Percentiles rank a stretch among this genome's conserved stretches.
phyloP scores from a whole-genome alignment of 1,140 invertebrate genomes.

The Hesperophylax magnus region DNA sequence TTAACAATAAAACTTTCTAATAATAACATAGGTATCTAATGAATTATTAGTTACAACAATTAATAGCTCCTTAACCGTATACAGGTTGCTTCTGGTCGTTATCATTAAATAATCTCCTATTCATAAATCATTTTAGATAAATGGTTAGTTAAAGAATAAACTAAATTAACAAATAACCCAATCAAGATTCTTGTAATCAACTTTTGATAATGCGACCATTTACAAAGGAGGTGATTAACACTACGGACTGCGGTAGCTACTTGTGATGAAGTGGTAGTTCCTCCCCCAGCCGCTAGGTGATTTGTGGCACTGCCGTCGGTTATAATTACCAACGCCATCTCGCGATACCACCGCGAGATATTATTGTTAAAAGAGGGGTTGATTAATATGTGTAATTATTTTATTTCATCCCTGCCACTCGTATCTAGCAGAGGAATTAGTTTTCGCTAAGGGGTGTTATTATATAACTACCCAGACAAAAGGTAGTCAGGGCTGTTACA shows the following conservation, averaged over 20 bases:
- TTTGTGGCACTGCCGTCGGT: constrained; percentile 51
- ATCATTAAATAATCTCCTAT: too few species aligned
- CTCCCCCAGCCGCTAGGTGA: constrained; percentile 48
- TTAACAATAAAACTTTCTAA: too few species aligned
- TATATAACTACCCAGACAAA: too few species aligned
- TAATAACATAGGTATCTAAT: too few species aligned
- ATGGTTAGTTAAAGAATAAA: too few species aligned
- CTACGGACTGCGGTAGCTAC: neutral
- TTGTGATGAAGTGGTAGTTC: constrained; percentile 14
- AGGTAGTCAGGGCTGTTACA: too few species aligned
- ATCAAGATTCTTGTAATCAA: too few species aligned
- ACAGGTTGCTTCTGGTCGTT: too few species aligned
- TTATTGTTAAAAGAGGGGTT: constrained; percentile 42
- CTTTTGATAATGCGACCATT: constrained; percentile 15
- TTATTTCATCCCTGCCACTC: constrained; percentile 13
- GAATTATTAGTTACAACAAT: too few species aligned
- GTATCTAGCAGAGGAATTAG: constrained; percentile 6
- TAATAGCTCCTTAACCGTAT: too few species aligned
- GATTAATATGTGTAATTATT: constrained; percentile 39
- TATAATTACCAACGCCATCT: constrained; percentile 56
- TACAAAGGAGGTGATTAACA: constrained; percentile 35
- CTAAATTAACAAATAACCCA: too few species aligned
- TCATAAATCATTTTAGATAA: too few species aligned
- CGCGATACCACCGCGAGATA: constrained; percentile 17
- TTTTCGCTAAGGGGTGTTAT: neutral